These are phyloP conservation scores for Hemicentrotus pulcherrimus DNA, from an alignment of 35 echinoderm and acorn worm genomes.

Conservation along the genomic window DNA sequence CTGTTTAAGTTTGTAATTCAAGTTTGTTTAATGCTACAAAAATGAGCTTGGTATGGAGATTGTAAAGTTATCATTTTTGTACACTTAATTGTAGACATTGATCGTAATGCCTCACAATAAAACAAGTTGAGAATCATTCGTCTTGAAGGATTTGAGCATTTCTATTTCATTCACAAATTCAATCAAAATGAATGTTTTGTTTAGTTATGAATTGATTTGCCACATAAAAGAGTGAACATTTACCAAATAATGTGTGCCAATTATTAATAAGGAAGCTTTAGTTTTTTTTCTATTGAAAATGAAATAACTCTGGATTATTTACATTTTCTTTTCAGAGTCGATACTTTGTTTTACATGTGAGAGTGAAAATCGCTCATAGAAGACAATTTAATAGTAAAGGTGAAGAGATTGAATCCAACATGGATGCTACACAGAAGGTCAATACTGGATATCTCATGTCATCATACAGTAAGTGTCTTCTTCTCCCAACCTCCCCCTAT, in stretches of 20 bases:
- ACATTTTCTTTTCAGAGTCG: conserved; percentile 54
- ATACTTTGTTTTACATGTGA: conserved; percentile 83
- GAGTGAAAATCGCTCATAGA: conserved; percentile 61
- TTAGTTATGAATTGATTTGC: background rate
- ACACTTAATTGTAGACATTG: no score
- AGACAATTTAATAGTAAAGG: conserved; percentile 82
- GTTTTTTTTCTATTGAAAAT: background rate
- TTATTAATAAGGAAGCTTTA: background rate
- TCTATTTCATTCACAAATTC: background rate
- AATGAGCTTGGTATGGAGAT: no score
- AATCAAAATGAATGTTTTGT: no score
- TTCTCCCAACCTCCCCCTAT: background rate
- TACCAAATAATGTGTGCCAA: background rate
- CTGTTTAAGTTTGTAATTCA: no score
- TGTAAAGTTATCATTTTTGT: no score
- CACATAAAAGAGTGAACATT: background rate
- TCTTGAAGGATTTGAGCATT: background rate
- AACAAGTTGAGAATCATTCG: no score
- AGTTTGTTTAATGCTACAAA: no score
- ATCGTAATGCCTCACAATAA: no score
- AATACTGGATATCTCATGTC: conserved; percentile 90
- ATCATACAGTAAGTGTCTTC: conserved; percentile 84
- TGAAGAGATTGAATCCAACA: conserved; percentile 90
- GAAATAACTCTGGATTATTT: background rate
- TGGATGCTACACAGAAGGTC: conserved; percentile 81